phyloP scores from a whole-genome alignment of 2,113 vertebrate species.

The human region DNA sequence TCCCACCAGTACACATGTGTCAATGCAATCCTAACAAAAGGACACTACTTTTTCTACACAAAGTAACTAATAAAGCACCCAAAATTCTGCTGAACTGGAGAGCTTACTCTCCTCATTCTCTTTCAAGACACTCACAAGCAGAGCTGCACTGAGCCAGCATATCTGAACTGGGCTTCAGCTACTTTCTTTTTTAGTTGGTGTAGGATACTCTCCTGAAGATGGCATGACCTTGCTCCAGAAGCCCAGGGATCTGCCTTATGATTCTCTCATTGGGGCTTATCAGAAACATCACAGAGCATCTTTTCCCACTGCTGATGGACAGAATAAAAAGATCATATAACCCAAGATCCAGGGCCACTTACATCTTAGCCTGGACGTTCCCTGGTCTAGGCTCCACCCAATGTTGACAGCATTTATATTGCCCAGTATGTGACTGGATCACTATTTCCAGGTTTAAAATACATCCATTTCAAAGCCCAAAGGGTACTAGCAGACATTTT shows the following conservation, averaged over 20 bases:
- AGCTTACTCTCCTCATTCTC: not conserved
- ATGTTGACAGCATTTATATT: not conserved
- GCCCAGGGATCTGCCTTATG: not conserved
- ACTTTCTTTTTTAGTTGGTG: not conserved
- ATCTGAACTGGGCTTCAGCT: not conserved
- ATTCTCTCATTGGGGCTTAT: not conserved
- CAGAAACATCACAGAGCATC: not conserved
- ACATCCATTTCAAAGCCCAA: not conserved
- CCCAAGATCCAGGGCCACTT: not conserved
- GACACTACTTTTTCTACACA: not conserved
- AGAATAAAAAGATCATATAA: not conserved
- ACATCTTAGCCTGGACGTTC: not conserved
- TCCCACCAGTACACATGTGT: not conserved
- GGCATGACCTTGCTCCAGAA: not conserved
- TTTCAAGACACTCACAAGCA: not conserved
- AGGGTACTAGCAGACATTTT: not conserved
- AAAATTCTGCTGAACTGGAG: not conserved
- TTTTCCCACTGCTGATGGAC: not conserved
- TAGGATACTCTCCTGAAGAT: not conserved
- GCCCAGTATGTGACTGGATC: not conserved
- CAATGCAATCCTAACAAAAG: not conserved
- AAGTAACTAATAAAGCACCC: not conserved
- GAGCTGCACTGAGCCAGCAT: not conserved
- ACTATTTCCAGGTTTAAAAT: not conserved
- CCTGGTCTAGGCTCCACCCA: not conserved